Base-by-base conservation (phyloP, 2,888 invertebrate species). In the Thumatha senex region DNA sequence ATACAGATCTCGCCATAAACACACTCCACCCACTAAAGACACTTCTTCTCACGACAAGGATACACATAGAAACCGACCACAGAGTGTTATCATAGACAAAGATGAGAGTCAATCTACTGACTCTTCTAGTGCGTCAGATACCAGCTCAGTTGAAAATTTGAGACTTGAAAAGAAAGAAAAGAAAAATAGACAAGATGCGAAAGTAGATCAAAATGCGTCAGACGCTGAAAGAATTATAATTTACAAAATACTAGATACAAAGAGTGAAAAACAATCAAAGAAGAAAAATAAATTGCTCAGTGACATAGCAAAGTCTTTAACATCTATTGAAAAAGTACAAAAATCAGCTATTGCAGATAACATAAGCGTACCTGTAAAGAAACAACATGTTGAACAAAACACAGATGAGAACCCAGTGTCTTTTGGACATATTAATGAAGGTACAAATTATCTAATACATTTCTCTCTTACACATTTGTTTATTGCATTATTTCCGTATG, bases 11-110 rank as follows among this genome's bases (percentile, higher is more conserved):
- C 74, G 86, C 0, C 89, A 89, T 52, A 88, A 86, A 61, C 91
- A 91, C 56, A 90, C 91, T 1, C 91, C 91, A 8, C 91, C 91
- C 0, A 90, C 91, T 12, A 89, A 88, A 68, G 86, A 89, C 15
- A 71, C 67, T 10, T 13, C 38, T 0, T 44, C 51, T 31, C 61
- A 54, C 7, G 62, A 74, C 7, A 68, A 60, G 48, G 47, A 39
- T 8, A 46, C 63, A 8, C 76, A 67, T 42, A 73, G 58, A 53
- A 63, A 68, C 44, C 59, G 73, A 1, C 73, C 74, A n/a, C 78
- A 85, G 63, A 64, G 78, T 18, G 67, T 80, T 3, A 56, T 78
- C 4, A 61, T 79, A 44, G 70, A 83, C 36, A 70, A 77, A 51
- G 66, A 64, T 24, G 56, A 57, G 7, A 65, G 73, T 50, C 72